Evolutionary conservation across 2,888 invertebrate genomes (phyloP), one percentile per base, ranked within the genome.

Genomic region (Drosophila nigricruria): DNA sequence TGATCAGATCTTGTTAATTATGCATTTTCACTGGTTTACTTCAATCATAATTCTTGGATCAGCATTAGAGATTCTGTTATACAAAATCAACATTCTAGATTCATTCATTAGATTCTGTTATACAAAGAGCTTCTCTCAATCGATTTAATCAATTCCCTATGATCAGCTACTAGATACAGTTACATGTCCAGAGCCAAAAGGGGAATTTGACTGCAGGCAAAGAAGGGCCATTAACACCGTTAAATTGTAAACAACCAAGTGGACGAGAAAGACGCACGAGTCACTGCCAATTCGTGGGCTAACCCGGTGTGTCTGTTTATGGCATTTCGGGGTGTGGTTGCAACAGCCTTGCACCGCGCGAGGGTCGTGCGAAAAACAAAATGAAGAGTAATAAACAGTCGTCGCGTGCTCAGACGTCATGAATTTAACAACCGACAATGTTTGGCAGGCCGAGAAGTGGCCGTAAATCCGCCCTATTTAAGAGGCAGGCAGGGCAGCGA

Each of bases 351-450:
- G n/a, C 27, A 38, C 30, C 30, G 30, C 30, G 30, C 30, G 30
- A 30, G 30, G 30, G 30, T 30, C 18, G 64, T 62, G 69, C 69
- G 60, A 62, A 73, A 70, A 79, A 70, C 68, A 79, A 82, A 79
- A 79, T 58, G 80, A 82, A 79, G 62, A 49, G 64, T 56, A 43
- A 66, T 86, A 90, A 86, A 90, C 61, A 76, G 69, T 62, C 43
- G 81, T 86, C 79, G 86, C 90, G 90, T 86, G 86, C 61, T 83
- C 61, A 70, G 73, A 81, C 67, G 63, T 79, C 89, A 87, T 86
- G 84, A 86, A 88, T 79, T 89, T 85, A 61, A 73, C 53, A 74
- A 40, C 61, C 72, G 60, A 71, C 67, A 49, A 62, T 61, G 66
- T 70, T 49, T 61, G 61, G 63, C 73, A 68, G 38, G 27, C 62